Conservation (phyloP, 2,888 invertebrate species). For the Achlya flavicornis region DNA sequence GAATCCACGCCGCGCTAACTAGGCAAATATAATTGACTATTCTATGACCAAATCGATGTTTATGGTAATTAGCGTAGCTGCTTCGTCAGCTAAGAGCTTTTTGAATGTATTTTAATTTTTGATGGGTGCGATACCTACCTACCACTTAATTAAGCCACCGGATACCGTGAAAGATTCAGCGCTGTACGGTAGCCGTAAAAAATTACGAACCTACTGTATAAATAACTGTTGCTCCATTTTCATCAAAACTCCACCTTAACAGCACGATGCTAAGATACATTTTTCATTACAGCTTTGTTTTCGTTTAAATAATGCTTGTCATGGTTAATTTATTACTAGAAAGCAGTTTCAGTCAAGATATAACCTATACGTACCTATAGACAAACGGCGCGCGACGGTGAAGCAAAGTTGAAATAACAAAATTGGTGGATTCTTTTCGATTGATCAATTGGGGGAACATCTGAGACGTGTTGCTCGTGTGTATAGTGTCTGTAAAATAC, state of each 20-base stretch:
- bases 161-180: neutral
- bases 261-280: neutral
- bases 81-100: neutral
- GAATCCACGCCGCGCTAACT: too few relatives aligned
- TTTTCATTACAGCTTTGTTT: conserved; percentile 6
- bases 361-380: neutral
- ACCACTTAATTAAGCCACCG: neutral
- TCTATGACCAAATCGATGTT: neutral
- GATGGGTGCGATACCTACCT: neutral
- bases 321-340: conserved; percentile 17
- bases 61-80: neutral
- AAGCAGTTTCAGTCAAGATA: conserved; percentile 8
- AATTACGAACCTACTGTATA: neutral
- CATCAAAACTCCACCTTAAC: neutral
- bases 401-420: conserved; percentile 16
- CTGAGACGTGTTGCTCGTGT: conserved; percentile 24
- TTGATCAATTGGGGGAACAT: conserved; percentile 26
- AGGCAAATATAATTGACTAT: too few relatives aligned
- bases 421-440: conserved; percentile 21
- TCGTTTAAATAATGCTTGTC: conserved; percentile 10
- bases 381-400: neutral
- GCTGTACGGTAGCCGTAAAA: neutral
- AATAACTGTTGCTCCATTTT: neutral
- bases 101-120: conserved; percentile 2
- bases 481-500: conserved; percentile 17